Base-by-base conservation (phyloP, 2,888 invertebrate species). In the Acanthacorydalis orientalis region DNA sequence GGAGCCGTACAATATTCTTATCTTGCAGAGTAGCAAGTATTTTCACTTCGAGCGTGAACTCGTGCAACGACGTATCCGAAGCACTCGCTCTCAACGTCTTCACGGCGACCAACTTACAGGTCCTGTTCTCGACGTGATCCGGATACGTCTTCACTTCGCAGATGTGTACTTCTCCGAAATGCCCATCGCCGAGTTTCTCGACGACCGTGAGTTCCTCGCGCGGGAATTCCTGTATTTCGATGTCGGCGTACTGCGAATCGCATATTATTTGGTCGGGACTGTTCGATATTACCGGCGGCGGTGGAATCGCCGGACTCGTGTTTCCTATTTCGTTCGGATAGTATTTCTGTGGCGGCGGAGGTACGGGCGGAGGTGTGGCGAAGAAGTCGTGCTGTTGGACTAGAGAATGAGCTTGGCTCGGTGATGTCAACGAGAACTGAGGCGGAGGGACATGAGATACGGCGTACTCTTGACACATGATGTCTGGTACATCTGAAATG, bases 141-240 rank as follows among this genome's bases (percentile, higher is more conserved):
- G 46, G 42, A 23, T 44, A 42, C 10, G 62, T 64, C 55, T 70
- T 68, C 58, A 77, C 70, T 63, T 78, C 77, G 62, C 78, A 78
- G 58, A 79, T 63, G 64, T 78, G 77, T 58, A 78, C 70, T 69
- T 85, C 83, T 54, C 85, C 83, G 63, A 81, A 85, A 58, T 79
- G 75, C 52, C 85, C 84, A 56, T 78, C 76, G 48, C 85, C 85
- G 48, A 87, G 69, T 61, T 80, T 83, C 65, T 84, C 83, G 54
- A 83, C 73, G 63, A 84, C 78, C 60, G 75, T 73, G 55, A 87
- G 72, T 59, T 77, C 77, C 58, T 83, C 80, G 54, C 80, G 70
- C 15, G 83, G 81, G 67, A 85, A 79, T 64, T 79, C 77, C 49
- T 65, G 62, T 48, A 74, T 62, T 52, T 70, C 66, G 53, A 68